Evolutionary conservation across 2,113 vertebrate genomes (phyloP).

Genomic region (Nothoprocta pentlandii): DNA sequence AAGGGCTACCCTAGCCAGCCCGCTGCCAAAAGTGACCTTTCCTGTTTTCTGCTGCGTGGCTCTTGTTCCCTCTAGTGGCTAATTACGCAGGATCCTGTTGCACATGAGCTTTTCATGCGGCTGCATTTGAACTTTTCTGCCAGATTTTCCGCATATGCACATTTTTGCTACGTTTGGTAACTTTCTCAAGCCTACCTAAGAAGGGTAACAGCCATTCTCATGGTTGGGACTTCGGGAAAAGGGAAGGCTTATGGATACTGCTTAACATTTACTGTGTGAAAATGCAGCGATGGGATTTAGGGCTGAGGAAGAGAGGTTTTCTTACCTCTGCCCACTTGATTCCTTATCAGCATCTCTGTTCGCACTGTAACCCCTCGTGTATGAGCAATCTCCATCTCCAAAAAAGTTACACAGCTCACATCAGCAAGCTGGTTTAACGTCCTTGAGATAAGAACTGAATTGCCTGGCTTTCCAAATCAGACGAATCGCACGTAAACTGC

Average conservation of each 20-base stretch:
- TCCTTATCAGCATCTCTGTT: background rate
- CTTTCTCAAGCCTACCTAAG: background rate
- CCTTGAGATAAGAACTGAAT: conserved; percentile 36
- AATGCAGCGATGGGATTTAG: background rate
- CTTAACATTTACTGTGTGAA: background rate
- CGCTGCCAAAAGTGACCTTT: background rate
- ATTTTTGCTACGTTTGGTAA: background rate
- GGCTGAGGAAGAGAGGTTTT: background rate
- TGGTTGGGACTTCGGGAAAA: background rate
- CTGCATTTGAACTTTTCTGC: background rate
- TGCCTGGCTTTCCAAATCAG: background rate
- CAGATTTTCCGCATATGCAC: background rate
- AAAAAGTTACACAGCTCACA: background rate
- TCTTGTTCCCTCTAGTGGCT: conserved; percentile 69
- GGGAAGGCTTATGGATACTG: background rate
- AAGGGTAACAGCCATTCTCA: background rate
- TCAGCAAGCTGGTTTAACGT: conserved; percentile 15
- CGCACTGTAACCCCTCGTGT: background rate
- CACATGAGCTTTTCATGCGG: background rate
- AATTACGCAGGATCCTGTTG: background rate
- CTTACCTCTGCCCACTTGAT: background rate
- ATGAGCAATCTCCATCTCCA: background rate
- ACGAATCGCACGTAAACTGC: background rate
- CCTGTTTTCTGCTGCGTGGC: conserved; percentile 52
- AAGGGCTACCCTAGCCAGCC: background rate